A percentile compares a stretch with the other conserved stretches of the same genome.
These are phyloP conservation scores for Hyalella azteca DNA, from an alignment of 2,888 invertebrate genomes.

Conservation along the genomic window DNA sequence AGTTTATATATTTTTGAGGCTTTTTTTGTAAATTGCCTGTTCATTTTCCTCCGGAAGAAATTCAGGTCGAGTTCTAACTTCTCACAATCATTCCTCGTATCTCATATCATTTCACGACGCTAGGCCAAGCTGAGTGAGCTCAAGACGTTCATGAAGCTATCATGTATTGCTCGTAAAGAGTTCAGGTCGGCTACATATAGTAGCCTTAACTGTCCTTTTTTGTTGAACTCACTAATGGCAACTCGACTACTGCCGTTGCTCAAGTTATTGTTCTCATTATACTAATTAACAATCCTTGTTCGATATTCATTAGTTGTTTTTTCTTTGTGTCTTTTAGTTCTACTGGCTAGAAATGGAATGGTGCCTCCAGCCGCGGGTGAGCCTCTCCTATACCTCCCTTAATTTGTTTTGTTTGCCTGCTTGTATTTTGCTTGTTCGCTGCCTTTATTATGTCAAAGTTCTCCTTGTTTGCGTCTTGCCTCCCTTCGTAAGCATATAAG, in stretches of 20 bases:
- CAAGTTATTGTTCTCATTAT: neutral
- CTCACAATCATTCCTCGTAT: too few species aligned
- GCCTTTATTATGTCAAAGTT: too few species aligned
- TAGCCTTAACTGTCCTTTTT: too few species aligned
- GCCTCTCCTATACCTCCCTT: constrained; percentile 57
- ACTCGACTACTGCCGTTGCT: neutral
- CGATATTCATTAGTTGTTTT: constrained; percentile 42
- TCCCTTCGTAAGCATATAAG: neutral
- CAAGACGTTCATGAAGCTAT: too few species aligned
- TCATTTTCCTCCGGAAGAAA: too few species aligned
- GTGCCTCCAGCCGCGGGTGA: constrained; percentile 59
- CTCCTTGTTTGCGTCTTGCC: neutral
- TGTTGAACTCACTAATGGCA: neutral
- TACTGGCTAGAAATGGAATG: constrained; percentile 59
- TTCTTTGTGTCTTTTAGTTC: constrained; percentile 57
- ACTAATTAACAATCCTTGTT: neutral
- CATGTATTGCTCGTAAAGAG: too few species aligned
- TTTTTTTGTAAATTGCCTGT: too few species aligned
- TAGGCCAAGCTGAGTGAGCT: too few species aligned
- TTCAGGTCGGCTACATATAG: too few species aligned
- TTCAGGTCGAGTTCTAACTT: too few species aligned
- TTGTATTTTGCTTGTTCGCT: neutral
- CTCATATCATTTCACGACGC: too few species aligned
- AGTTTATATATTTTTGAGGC: too few species aligned
- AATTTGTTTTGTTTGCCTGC: constrained; percentile 56